These are phyloP conservation scores for Lycia hirtaria DNA, from an alignment of 2,888 invertebrate genomes.

Conservation along the genomic window DNA sequence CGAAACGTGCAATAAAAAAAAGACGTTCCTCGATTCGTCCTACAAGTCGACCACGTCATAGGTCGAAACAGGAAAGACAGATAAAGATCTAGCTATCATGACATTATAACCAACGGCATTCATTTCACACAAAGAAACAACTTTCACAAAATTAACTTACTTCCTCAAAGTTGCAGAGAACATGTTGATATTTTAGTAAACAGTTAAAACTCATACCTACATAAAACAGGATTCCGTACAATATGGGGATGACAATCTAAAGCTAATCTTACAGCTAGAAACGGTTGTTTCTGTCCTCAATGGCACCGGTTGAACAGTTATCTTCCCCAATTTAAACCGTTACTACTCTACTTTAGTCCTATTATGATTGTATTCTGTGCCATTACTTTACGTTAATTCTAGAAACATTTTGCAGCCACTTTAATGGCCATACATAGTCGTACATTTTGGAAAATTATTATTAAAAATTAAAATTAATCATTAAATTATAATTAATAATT, in stretches of 20 bases:
- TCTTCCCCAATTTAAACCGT: not conserved
- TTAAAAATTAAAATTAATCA: too few relatives aligned
- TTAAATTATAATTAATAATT: too few relatives aligned
- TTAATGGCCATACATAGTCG: too few relatives aligned
- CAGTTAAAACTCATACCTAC: not conserved
- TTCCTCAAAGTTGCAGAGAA: not conserved
- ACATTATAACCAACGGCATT: not conserved
- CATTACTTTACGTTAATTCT: too few relatives aligned
- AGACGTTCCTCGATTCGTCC: too few relatives aligned
- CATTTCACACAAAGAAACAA: conserved; percentile 14
- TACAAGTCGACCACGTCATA: too few relatives aligned
- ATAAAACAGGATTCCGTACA: not conserved
- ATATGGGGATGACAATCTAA: not conserved
- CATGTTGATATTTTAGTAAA: not conserved
- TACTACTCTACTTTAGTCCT: not conserved
- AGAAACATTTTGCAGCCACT: too few relatives aligned
- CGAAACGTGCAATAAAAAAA: too few relatives aligned
- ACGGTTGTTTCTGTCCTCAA: not conserved
- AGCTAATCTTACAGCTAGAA: not conserved
- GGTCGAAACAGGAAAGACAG: too few relatives aligned
- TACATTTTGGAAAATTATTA: too few relatives aligned
- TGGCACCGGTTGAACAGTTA: not conserved
- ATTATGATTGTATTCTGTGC: too few relatives aligned
- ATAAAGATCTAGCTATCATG: too few relatives aligned
- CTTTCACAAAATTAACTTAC: conserved; percentile 11